phyloP scores from a whole-genome alignment of 2,113 vertebrate genomes.

The Sisor rabdophorus region DNA sequence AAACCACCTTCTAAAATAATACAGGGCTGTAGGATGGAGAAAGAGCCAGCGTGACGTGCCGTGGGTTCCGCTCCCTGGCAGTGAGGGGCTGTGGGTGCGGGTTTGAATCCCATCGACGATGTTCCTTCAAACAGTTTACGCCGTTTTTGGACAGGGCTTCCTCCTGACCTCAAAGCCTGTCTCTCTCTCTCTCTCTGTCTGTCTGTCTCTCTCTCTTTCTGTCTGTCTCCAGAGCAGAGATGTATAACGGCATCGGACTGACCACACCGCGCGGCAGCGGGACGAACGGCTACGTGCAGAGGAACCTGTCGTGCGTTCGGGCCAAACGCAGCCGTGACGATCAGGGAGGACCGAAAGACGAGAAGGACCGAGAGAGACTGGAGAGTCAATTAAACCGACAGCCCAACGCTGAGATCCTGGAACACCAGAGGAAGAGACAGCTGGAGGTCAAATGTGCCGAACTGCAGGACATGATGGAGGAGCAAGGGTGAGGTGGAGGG shows the following conservation, averaged over 20 bases:
- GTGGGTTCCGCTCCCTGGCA: too few relatives aligned
- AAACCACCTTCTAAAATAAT: too few relatives aligned
- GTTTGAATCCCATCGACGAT: too few relatives aligned
- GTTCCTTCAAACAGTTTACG: too few relatives aligned
- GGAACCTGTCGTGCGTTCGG: conserved; percentile 84
- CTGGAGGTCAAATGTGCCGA: conserved; percentile 91
- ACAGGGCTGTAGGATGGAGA: too few relatives aligned
- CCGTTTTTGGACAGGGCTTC: too few relatives aligned
- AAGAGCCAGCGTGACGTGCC: too few relatives aligned
- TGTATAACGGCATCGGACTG: conserved; percentile 93
- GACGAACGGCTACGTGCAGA: conserved; percentile 90
- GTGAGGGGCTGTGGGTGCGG: too few relatives aligned
- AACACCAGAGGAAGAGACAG: conserved; percentile 88
- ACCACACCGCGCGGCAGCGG: conserved; percentile 88
- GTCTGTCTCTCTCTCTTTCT: background rate
- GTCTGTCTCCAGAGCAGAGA: conserved; percentile 62
- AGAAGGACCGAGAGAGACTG: conserved; percentile 82
- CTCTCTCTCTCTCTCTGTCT: too few relatives aligned
- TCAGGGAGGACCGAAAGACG: conserved; percentile 67
- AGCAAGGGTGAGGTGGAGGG: conserved; percentile 94
- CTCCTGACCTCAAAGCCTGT: too few relatives aligned
- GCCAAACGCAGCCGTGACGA: conserved; percentile 83
- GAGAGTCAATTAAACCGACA: conserved; percentile 84
- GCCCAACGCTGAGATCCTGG: conserved; percentile 89
- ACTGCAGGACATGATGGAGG: conserved; percentile 94